phyloP scores from a whole-genome alignment of 2,888 invertebrate species.

The Drosophila eohydei region DNA sequence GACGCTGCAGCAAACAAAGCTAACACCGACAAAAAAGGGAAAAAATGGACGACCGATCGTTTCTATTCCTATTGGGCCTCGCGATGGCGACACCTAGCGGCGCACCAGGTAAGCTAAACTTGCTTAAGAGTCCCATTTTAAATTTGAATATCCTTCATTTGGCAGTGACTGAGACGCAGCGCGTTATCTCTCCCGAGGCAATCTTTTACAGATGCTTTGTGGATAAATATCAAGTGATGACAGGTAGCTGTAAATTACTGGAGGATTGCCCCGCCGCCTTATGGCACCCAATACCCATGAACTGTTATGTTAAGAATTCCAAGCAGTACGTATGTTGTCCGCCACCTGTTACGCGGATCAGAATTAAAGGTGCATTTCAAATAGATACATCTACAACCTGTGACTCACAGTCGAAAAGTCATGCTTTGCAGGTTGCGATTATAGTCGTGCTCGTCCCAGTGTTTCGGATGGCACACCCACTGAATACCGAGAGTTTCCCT shows the following conservation, averaged over 20 bases:
- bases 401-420: background rate
- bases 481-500: conserved; percentile 52
- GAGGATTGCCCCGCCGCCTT: conserved; percentile 70
- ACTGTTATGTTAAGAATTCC: conserved; percentile 78
- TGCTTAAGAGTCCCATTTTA: background rate
- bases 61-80: conserved; percentile 13
- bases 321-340: conserved; percentile 77
- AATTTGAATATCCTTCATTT: background rate
- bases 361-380: conserved; percentile 59
- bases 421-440: conserved; percentile 36
- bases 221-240: conserved; percentile 43
- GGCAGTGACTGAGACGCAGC: background rate
- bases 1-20: conserved; percentile 25
- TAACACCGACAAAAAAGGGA: background rate
- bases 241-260: conserved; percentile 66
- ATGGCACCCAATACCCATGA: conserved; percentile 65
- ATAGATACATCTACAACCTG: no score
- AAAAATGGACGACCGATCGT: conserved; percentile 18
- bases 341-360: conserved; percentile 32
- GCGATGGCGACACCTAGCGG: background rate
- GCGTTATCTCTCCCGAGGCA: conserved; percentile 28
- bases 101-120: conserved; percentile 18
- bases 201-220: conserved; percentile 66
- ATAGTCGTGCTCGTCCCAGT: background rate
- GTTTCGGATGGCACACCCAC: conserved; percentile 41